A percentile compares a stretch with the other conserved stretches of the same genome.
Evolutionary conservation across 2,888 invertebrate genomes (phyloP).

Genomic region (Thysanoteuthis rhombus): DNA sequence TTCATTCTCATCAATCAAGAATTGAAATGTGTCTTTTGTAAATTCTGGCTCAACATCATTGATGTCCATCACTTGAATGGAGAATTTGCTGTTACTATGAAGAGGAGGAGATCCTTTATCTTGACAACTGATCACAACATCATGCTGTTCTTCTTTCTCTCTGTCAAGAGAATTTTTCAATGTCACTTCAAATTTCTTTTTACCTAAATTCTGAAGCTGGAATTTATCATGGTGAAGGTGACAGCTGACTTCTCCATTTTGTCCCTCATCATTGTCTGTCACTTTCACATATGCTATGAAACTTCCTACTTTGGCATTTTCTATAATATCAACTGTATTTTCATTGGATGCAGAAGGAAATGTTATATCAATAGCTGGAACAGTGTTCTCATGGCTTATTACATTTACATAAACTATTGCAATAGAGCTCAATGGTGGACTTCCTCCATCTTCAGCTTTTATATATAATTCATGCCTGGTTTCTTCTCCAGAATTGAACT

Average conservation of each 20-base stretch:
- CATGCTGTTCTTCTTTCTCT: neutral
- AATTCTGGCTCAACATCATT: neutral
- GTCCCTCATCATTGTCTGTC: neutral
- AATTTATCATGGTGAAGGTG: neutral
- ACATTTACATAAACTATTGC: neutral
- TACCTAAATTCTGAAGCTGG: neutral
- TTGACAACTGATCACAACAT: neutral
- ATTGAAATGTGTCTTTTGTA: neutral
- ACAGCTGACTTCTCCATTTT: neutral
- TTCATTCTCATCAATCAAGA: neutral
- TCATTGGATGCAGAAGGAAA: neutral
- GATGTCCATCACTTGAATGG: neutral
- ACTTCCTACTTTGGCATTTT: neutral
- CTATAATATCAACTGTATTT: neutral
- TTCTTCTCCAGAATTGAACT: neutral
- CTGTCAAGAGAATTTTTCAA: neutral
- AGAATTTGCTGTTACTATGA: slow-evolving; percentile 12
- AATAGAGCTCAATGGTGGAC: neutral
- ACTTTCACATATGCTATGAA: neutral
- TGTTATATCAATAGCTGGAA: neutral
- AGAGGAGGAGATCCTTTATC: slow-evolving; percentile 12
- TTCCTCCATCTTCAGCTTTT: neutral
- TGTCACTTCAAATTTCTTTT: neutral
- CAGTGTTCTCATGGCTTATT: neutral
- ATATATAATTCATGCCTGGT: neutral